Percentiles rank a stretch among this genome's conserved stretches.
Evolutionary conservation across 2,113 vertebrate genomes (phyloP).

Genomic region (Pardalotus punctatus): DNA sequence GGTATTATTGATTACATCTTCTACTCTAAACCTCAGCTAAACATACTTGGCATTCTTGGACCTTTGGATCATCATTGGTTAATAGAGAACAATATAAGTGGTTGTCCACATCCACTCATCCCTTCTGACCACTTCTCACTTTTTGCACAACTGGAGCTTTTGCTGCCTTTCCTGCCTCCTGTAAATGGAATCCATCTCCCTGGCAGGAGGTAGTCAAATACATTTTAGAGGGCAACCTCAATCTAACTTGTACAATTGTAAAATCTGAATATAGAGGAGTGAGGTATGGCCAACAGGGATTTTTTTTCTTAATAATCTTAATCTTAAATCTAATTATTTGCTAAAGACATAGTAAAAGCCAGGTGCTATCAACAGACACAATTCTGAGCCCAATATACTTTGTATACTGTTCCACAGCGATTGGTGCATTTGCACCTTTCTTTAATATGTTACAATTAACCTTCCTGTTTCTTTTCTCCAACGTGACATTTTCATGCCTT

Average conservation of each 20-base stretch:
- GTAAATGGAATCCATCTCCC: constrained; percentile 96
- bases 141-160: constrained; percentile 97
- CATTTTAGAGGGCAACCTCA: constrained; percentile 78
- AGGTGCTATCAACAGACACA: constrained; percentile 84
- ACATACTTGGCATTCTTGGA: constrained; percentile 93
- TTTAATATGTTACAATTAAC: constrained; percentile 73
- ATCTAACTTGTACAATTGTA: constrained; percentile 78
- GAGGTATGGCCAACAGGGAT: constrained; percentile 92
- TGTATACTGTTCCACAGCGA: constrained; percentile 76
- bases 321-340: constrained; percentile 83
- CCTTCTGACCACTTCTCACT: constrained; percentile 99
- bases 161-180: constrained; percentile 89
- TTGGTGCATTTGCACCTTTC: constrained; percentile 73
- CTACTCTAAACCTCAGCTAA: constrained; percentile 97
- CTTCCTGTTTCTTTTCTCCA: constrained; percentile 73
- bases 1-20: constrained; percentile 99
- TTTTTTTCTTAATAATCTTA: constrained; percentile 82
- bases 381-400: constrained; percentile 84
- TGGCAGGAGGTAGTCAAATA: constrained; percentile 94
- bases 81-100: constrained; percentile 94
- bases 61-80: constrained; percentile 97
- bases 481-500: constrained; percentile 79
- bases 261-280: constrained; percentile 88
- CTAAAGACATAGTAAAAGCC: constrained; percentile 84
- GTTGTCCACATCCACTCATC: constrained; percentile 96